These are phyloP conservation scores for Leptodactylus fuscus DNA, from an alignment of 2,113 vertebrate species.

Conservation along the genomic window DNA sequence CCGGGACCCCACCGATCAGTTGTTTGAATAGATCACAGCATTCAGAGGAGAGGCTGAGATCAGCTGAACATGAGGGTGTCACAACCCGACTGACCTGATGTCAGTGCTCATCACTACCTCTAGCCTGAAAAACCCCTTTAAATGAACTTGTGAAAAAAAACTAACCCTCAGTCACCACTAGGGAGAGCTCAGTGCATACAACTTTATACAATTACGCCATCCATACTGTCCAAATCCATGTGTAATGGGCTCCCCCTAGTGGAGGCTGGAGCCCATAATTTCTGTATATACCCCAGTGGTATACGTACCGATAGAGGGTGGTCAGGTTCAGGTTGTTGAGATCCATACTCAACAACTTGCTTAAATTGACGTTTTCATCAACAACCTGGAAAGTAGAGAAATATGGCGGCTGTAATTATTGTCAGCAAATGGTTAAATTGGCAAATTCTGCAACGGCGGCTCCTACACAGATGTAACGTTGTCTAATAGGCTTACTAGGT, in stretches of 20 bases:
- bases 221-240: neutral
- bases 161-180: no score
- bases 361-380: conserved; percentile 71
- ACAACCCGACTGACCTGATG: no score
- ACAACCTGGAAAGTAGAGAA: conserved; percentile 71
- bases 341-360: conserved; percentile 57
- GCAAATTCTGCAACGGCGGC: no score
- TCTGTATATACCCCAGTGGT: neutral
- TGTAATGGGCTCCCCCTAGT: neutral
- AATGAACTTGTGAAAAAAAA: no score
- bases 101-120: no score
- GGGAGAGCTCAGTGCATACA: neutral
- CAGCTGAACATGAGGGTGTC: no score
- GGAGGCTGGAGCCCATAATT: neutral
- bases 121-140: no score
- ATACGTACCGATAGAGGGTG: conserved; percentile 77
- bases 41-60: no score
- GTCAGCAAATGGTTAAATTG: neutral
- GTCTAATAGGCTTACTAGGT: no score
- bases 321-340: conserved; percentile 68
- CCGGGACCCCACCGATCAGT: no score
- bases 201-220: neutral
- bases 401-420: neutral
- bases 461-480: no score
- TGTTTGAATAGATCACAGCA: no score